These are phyloP conservation scores for Eustalomyia histrio DNA, from an alignment of 2,888 invertebrate species.

Conservation along the genomic window DNA sequence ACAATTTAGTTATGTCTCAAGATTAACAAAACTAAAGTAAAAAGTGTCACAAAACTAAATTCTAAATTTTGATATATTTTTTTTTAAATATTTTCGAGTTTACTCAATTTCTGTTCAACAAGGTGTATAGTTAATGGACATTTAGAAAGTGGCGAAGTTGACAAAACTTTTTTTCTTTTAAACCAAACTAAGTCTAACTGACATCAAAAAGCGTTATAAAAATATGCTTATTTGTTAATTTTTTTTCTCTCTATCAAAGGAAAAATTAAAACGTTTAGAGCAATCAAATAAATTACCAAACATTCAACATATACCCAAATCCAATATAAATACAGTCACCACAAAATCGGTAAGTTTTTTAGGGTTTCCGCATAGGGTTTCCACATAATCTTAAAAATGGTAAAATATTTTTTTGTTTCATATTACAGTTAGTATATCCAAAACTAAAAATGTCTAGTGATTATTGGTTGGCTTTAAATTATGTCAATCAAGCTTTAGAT, in stretches of 20 bases:
- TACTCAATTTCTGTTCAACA: no score
- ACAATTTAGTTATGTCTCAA: no score
- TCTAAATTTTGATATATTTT: no score
- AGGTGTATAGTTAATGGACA: no score
- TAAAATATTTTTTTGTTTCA: background rate
- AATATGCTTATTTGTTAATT: background rate
- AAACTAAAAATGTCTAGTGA: constrained; percentile 69
- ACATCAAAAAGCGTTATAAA: no score
- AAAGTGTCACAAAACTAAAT: no score
- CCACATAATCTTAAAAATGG: background rate
- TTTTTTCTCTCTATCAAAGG: constrained; percentile 45
- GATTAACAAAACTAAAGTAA: no score
- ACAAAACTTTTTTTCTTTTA: no score
- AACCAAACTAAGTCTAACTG: no score
- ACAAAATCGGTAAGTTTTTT: constrained; percentile 71
- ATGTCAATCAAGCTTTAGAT: constrained; percentile 73
- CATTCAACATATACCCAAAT: constrained; percentile 55
- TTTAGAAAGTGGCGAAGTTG: no score
- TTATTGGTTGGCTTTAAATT: constrained; percentile 75
- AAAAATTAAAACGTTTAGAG: constrained; percentile 64
- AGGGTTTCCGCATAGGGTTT: background rate
- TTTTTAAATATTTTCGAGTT: no score
- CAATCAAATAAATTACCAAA: constrained; percentile 34
- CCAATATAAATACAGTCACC: constrained; percentile 70
- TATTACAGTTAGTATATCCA: constrained; percentile 69